These are phyloP conservation scores for Lithobates pipiens DNA, from an alignment of 2,797 vertebrate genomes.

Conservation along the genomic window DNA sequence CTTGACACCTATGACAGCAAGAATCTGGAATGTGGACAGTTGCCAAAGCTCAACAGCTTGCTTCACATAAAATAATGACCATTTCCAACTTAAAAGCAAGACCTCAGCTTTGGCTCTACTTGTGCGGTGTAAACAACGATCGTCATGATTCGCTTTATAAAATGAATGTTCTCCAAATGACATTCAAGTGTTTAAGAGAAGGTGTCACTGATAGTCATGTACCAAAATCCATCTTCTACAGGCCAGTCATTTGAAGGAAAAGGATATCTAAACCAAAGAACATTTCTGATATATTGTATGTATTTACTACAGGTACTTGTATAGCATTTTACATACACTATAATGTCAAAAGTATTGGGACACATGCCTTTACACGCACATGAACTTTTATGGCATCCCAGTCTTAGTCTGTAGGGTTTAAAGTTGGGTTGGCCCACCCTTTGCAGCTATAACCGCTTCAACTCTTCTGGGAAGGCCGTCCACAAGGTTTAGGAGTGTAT, in stretches of 20 bases:
- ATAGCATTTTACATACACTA: too few species aligned
- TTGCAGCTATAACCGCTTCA: too few species aligned
- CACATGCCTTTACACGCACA: too few species aligned
- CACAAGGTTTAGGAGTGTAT: too few species aligned
- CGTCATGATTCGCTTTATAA: not conserved
- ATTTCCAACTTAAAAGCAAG: not conserved
- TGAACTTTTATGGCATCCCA: too few species aligned
- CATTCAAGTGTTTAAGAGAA: not conserved
- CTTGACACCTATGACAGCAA: slow-evolving; percentile 1
- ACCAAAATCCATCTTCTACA: not conserved
- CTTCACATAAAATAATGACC: slow-evolving; percentile 1
- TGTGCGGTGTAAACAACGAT: not conserved
- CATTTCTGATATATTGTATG: too few species aligned
- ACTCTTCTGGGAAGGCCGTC: too few species aligned
- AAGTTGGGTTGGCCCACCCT: too few species aligned
- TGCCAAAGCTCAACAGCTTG: not conserved
- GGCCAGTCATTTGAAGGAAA: not conserved
- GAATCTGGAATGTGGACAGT: slow-evolving; percentile 1
- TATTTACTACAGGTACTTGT: too few species aligned
- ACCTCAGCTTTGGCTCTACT: not conserved
- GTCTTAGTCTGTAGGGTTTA: too few species aligned
- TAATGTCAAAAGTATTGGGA: too few species aligned
- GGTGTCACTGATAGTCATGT: not conserved
- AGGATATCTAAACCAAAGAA: too few species aligned
- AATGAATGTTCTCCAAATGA: not conserved